Evolutionary conservation across 2,888 invertebrate species (phyloP), one percentile per base, ranked within the genome.

Genomic region (Erpobdella octoculata): DNA sequence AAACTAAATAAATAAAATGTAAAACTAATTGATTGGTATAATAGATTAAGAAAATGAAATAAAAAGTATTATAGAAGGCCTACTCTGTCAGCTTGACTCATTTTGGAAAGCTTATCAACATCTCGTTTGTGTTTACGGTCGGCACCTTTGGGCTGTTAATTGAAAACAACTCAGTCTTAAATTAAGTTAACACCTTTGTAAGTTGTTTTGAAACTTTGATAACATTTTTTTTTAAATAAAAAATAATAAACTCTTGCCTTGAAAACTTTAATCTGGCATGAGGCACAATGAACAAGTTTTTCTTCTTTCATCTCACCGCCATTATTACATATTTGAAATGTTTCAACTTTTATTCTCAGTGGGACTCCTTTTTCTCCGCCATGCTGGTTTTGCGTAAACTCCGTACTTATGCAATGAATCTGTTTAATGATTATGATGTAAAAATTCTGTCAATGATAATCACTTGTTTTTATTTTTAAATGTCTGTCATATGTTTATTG

Each of bases 331-430:
- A 35, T 31, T 6, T 9, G 9, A 79, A 82, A 74, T 31, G 78
- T 81, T 33, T 95, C 95, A 76, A 96, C 90, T 85, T 94, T 93
- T 75, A 95, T 89, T 67, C 95, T 88, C 85, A 96, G 96, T 0
- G 95, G 95, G 0, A 96, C 95, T 0, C 96, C 96, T 81, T 96
- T 96, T 84, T 96, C 96, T 0, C 96, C 96, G 65, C 96, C 96
- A 83, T 96, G 95, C 81, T 96, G 95, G 83, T 94, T 95, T 0
- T 93, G 92, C 0, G 96, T 96, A 82, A 96, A 96, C 84, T 96
- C 96, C 0, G 96, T 96, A 74, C 94, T 94, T 79, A 96, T 96
- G 83, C 94, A 95, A 84, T 96, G 78, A 62, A 62, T 62, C 62
- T 62, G 35, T 41, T 12, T n/a, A 41, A 15, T 41, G n/a, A 15